A percentile compares a stretch with the other conserved stretches of the same genome.
These are phyloP conservation scores for Epinephelus malabaricus DNA, from an alignment of 2,797 vertebrate genomes.

Conservation along the genomic window DNA sequence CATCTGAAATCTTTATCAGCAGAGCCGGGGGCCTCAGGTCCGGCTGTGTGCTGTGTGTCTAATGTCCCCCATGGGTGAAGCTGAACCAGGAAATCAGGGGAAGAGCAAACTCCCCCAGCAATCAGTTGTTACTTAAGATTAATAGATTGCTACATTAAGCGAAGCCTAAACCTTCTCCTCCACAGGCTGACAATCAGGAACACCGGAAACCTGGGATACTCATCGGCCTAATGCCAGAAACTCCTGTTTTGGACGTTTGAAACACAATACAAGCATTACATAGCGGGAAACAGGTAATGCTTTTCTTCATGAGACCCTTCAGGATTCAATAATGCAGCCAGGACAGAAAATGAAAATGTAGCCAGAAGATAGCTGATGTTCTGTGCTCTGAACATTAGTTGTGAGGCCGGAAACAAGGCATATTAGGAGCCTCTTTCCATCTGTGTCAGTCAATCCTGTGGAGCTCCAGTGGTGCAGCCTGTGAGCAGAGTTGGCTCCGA, in stretches of 20 bases:
- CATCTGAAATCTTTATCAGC: constrained; percentile 88
- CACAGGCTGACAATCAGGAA: constrained; percentile 61
- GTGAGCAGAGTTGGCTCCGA: constrained; percentile 53
- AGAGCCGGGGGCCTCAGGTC: constrained; percentile 50
- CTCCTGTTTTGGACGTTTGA: constrained; percentile 69
- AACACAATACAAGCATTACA: constrained; percentile 58
- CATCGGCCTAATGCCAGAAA: constrained; percentile 75
- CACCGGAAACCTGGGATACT: constrained; percentile 82
- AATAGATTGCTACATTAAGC: constrained; percentile 79
- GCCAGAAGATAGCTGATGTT: constrained; percentile 35
- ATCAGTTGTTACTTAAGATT: constrained; percentile 79
- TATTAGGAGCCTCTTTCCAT: constrained; percentile 60
- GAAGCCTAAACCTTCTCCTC: constrained; percentile 64
- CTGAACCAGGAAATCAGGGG: constrained; percentile 73
- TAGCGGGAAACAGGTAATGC: constrained; percentile 43
- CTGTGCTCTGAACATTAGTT: constrained; percentile 16
- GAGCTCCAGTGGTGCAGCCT: constrained; percentile 51
- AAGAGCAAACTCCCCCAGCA: constrained; percentile 68
- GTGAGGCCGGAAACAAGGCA: constrained; percentile 52
- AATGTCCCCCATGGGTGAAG: constrained; percentile 69
- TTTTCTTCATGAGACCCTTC: constrained; percentile 25
- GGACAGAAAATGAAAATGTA: constrained; percentile 46
- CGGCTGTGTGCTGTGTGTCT: constrained; percentile 55
- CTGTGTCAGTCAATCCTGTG: constrained; percentile 62
- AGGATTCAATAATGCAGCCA: constrained; percentile 27